Base-by-base conservation (phyloP, 2,888 invertebrate species). In the Cheilosia vulpina region DNA sequence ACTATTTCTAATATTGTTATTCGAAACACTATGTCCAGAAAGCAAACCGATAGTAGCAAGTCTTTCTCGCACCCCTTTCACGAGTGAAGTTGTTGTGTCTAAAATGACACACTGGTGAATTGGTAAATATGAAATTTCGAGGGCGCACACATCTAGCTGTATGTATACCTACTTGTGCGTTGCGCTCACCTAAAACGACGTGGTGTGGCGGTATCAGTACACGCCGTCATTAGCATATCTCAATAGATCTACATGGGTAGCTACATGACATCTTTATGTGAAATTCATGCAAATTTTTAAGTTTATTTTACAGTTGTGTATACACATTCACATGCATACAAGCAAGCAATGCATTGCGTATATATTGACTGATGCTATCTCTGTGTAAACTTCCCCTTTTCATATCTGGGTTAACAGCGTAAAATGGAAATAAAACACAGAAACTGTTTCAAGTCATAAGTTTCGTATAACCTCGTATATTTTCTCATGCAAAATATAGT, bases 191-290 rank as follows among this genome's bases (percentile, higher is more conserved):
- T 65, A 65, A 34, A 27, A 4, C 4, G 31, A 4, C 15, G 38
- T 34, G 24, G 11, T 17, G 78, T 27, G 78, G 62, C 55, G 43
- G 31, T 55, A 50, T 50, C 71, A 55, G 52, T 65, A 63, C 47
- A 15, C 57, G 58, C 62, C 27, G 79, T 79, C 62, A 82, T 87
- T 73, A 87, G 87, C 87, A 83, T 87, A 88, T 88, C 87, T 85
- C 87, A 84, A 77, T 83, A 85, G 87, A 87, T 83, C 83, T 85
- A 77, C 82, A 87, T 88, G 87, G 88, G 88, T 88, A 87, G 88
- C 87, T 87, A 87, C 87, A 88, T 89, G 91, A 89, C 90, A 90
- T 91, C 90, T 91, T 91, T 91, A 91, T 91, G 90, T 88, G 90
- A 89, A 90, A 89, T 91, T 91, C 89, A 91, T 91, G 91, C 90